These are phyloP conservation scores for Argya squamiceps DNA, from an alignment of 2,797 vertebrate species.

Conservation along the genomic window DNA sequence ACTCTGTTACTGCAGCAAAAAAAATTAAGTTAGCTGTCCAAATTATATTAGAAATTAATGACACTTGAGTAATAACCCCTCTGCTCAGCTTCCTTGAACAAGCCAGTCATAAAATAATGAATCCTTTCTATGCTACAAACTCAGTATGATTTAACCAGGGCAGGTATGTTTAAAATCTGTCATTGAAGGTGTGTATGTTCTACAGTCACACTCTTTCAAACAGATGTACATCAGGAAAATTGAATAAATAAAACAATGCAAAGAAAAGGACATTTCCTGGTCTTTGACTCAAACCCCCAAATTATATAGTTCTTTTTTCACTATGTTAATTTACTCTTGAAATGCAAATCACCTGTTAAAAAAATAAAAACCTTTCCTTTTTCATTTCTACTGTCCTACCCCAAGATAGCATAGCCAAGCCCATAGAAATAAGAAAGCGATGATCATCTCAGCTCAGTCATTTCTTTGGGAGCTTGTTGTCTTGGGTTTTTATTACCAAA, in stretches of 20 bases:
- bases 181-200: not conserved
- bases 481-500: too few species aligned
- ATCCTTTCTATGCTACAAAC: not conserved
- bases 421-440: not conserved
- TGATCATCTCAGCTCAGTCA: not conserved
- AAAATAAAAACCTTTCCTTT: not conserved
- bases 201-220: not conserved
- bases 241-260: not conserved
- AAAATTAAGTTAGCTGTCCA: not conserved
- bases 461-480: not conserved
- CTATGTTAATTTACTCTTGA: not conserved
- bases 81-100: not conserved
- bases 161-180: not conserved
- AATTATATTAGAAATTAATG: not conserved
- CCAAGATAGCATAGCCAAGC: not conserved
- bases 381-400: not conserved
- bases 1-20: fast-evolving
- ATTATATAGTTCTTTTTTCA: not conserved
- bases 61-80: not conserved
- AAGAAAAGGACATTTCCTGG: not conserved
- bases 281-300: not conserved
- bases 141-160: not conserved
- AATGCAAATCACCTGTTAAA: not conserved
- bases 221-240: not conserved
- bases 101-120: not conserved